phyloP scores from a whole-genome alignment of 2,797 vertebrate species.

The Oryzias sinensis region DNA sequence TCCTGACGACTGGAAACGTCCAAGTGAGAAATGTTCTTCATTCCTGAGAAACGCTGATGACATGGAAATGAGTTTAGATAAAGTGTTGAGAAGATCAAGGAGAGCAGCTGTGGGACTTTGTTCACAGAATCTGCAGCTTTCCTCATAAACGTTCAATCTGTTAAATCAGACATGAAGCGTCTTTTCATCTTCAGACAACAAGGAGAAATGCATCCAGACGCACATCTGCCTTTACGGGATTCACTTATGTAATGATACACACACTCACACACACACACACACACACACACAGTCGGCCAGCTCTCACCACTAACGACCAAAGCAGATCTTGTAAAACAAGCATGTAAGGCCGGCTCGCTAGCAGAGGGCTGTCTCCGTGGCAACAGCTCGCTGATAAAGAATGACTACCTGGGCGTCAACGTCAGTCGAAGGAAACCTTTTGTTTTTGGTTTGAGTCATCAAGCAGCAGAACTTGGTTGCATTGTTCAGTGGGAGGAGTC shows the following conservation, averaged over 20 bases:
- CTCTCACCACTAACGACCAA: conserved; percentile 24
- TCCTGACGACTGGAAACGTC: neutral
- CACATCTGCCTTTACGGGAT: conserved; percentile 13
- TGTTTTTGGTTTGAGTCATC: conserved; percentile 56
- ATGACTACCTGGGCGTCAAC: conserved; percentile 37
- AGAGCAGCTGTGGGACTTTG: conserved; percentile 35
- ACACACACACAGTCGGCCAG: neutral
- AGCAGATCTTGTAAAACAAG: conserved; percentile 48
- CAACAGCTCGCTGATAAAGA: conserved; percentile 39
- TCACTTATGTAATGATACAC: neutral
- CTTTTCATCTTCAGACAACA: conserved; percentile 34
- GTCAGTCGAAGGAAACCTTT: conserved; percentile 21
- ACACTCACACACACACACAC: conserved; percentile 8
- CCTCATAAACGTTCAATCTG: conserved; percentile 65
- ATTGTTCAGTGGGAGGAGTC: conserved; percentile 10
- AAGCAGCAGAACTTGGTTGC: conserved; percentile 41
- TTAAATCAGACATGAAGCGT: conserved; percentile 69
- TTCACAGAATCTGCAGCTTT: conserved; percentile 44
- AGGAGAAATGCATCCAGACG: conserved; percentile 31
- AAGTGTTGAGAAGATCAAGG: conserved; percentile 26
- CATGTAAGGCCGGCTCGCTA: conserved; percentile 62
- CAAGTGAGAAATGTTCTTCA: conserved; percentile 23
- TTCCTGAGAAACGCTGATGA: conserved; percentile 66
- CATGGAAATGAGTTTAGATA: conserved; percentile 1
- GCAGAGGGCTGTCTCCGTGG: conserved; percentile 58